These are phyloP conservation scores for Phoxinus phoxinus DNA, from an alignment of 2,113 vertebrate species.

Conservation along the genomic window DNA sequence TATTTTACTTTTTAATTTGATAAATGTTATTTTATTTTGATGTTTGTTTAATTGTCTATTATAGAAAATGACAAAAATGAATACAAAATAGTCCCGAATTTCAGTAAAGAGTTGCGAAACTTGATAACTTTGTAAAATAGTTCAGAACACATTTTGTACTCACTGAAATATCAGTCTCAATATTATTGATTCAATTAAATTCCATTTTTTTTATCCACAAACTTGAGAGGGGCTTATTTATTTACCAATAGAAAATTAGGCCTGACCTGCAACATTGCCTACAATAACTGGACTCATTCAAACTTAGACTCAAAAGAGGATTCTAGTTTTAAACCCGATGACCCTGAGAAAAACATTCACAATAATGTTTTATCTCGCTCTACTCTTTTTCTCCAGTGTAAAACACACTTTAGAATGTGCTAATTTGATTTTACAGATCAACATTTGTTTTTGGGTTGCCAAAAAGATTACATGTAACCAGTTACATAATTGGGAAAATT, in stretches of 20 bases:
- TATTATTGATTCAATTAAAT: background rate
- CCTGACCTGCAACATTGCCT: background rate
- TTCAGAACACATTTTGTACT: too few relatives aligned
- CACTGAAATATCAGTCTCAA: too few relatives aligned
- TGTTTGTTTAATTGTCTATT: too few relatives aligned
- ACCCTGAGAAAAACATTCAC: background rate
- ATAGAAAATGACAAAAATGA: too few relatives aligned
- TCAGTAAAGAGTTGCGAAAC: too few relatives aligned
- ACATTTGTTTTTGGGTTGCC: background rate
- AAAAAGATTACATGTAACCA: background rate
- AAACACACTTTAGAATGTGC: background rate
- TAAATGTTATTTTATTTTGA: background rate
- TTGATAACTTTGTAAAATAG: too few relatives aligned
- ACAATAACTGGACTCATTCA: background rate
- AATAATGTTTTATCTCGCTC: background rate
- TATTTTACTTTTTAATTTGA: background rate
- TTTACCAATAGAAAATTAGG: background rate
- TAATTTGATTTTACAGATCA: constrained; percentile 12
- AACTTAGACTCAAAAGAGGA: background rate
- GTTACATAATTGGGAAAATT: constrained; percentile 16
- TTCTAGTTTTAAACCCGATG: constrained; percentile 1
- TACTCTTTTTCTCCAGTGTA: background rate
- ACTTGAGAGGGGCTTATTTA: background rate
- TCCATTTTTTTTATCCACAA: too few relatives aligned
- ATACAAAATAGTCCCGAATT: too few relatives aligned